Evolutionary conservation across 2,797 vertebrate species (phyloP), one percentile per base, ranked within the genome.

Genomic region (Sebastolobus altivelis): DNA sequence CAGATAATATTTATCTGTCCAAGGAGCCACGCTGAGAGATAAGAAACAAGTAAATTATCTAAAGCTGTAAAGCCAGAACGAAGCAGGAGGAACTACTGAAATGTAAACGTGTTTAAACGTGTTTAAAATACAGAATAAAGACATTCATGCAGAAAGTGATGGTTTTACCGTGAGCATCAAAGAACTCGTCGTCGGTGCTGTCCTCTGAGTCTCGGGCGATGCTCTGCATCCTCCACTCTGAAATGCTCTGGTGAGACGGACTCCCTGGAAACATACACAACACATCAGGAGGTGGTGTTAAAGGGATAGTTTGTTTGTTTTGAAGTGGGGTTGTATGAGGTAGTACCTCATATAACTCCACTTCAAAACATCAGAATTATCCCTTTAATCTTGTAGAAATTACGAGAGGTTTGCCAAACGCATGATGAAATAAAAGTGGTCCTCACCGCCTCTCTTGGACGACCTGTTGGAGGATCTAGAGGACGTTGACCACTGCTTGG

Each of bases 161-260:
- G 46, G 11, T 66, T 66, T 66, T 97, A 99, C 98, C 98, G 0
- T 98, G 97, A 29, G 98, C 98, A 58, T 99, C 98, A 3, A 99
- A 99, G 95, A 98, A 99, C 95, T 99, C 98, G 0, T 99, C 98
- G 3, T 99, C 98, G 0, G 98, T 98, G 92, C 98, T 98, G 93
- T 99, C 98, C 18, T 99, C 98, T 0, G 98, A 99, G 92, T 99
- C 98, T 18, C 98, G 95, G 68, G 98, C 98, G 6, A 99, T 99
- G 86, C 98, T 99, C 95, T 99, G 97, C 98, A 99, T 99, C 89
- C 98, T 97, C 98, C 98, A 99, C 93, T 99, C 98, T 0, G 97
- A 98, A 74, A 99, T 95, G 90, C 96, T 99, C 94, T 99, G 98
- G 79, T 97, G 97, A 8, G 98, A 98, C 3, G 98, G 98, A 72